These are phyloP conservation scores for Aelia acuminata DNA, from an alignment of 2,888 invertebrate genomes.

Conservation along the genomic window DNA sequence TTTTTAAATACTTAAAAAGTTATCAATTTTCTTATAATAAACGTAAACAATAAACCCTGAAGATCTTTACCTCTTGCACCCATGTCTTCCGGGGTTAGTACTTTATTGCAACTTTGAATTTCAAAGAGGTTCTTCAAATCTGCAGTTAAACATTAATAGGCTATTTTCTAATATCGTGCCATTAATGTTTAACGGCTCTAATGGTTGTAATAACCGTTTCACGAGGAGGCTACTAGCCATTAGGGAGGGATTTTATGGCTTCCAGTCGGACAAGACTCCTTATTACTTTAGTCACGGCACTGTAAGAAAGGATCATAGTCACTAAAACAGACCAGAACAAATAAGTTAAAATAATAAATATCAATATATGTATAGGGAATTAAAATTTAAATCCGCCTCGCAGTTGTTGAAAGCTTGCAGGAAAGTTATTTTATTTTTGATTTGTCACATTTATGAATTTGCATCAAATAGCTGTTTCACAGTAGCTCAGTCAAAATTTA, in stretches of 20 bases:
- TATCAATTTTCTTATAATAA: neutral
- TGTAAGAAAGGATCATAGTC: neutral
- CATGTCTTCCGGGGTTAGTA: neutral
- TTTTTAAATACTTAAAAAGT: too few relatives aligned
- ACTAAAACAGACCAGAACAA: too few relatives aligned
- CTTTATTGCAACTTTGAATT: neutral
- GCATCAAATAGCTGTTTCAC: too few relatives aligned
- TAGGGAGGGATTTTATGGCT: neutral
- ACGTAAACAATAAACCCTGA: neutral
- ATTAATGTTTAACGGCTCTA: neutral
- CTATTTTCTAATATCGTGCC: neutral
- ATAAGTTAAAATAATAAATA: too few relatives aligned
- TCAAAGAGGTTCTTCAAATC: neutral
- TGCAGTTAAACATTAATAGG: neutral
- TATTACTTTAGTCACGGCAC: neutral
- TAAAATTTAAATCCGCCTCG: too few relatives aligned
- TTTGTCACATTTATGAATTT: too few relatives aligned
- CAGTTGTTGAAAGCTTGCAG: too few relatives aligned
- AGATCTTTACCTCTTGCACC: neutral
- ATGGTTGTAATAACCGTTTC: neutral
- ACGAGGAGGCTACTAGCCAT: neutral
- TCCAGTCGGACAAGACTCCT: neutral
- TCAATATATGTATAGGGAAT: too few relatives aligned
- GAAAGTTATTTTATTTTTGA: too few relatives aligned
- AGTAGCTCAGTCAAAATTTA: too few relatives aligned